Evolutionary conservation across 1,140 invertebrate species (phyloP).

Genomic region (Lasioglossum albipes): DNA sequence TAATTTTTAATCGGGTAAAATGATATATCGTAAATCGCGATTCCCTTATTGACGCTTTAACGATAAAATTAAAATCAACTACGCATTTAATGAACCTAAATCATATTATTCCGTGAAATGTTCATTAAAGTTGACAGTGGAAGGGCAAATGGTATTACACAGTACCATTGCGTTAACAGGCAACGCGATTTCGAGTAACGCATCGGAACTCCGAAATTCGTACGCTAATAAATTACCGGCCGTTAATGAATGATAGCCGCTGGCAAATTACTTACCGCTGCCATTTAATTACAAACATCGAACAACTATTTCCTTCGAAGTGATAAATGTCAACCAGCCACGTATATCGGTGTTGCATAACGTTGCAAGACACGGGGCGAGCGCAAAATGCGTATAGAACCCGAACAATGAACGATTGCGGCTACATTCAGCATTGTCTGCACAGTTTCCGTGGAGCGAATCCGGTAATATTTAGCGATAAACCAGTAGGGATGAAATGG

Average conservation of each 20-base stretch:
- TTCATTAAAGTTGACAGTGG: background rate
- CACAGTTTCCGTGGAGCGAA: slow-evolving; percentile 38
- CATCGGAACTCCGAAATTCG: background rate
- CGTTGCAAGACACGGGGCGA: slow-evolving; percentile 29
- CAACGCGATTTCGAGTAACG: background rate
- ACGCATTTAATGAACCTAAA: too few relatives aligned
- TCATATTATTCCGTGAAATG: background rate
- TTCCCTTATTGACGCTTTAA: too few relatives aligned
- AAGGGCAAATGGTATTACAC: background rate
- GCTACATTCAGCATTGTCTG: slow-evolving; percentile 14
- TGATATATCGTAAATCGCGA: too few relatives aligned
- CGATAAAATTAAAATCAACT: too few relatives aligned
- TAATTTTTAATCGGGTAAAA: too few relatives aligned
- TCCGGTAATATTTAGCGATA: slow-evolving; percentile 61
- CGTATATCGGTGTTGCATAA: background rate
- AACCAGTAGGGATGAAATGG: slow-evolving; percentile 53
- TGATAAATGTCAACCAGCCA: background rate
- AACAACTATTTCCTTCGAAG: slow-evolving; percentile 24
- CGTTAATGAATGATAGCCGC: background rate
- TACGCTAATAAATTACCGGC: background rate
- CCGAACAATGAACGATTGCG: slow-evolving; percentile 52
- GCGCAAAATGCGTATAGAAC: slow-evolving; percentile 37
- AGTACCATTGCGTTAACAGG: background rate
- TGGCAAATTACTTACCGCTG: slow-evolving; percentile 5
- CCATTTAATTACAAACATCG: slow-evolving; percentile 24